Evolutionary conservation across 2,797 vertebrate genomes (phyloP).

Genomic region (Sphaeramia orbicularis): DNA sequence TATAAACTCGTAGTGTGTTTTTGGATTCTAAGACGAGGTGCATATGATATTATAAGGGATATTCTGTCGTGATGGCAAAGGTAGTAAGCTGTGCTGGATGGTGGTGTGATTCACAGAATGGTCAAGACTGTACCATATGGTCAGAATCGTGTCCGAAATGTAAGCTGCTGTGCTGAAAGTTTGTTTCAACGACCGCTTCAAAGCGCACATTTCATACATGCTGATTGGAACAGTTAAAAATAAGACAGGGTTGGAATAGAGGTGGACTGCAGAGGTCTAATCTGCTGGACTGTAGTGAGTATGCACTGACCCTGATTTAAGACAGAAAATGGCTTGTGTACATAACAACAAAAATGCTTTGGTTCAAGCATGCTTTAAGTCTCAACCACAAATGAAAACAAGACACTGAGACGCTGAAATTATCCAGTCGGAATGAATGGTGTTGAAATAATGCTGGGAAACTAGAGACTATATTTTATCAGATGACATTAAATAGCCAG

Average conservation of each 20-base stretch:
- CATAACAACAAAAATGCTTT: too few species aligned
- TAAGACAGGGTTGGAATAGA: slow-evolving; percentile 38
- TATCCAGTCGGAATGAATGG: too few species aligned
- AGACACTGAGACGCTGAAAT: too few species aligned
- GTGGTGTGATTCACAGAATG: neutral
- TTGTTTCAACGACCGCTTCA: slow-evolving; percentile 36
- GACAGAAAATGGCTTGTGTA: neutral
- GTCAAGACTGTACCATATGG: neutral
- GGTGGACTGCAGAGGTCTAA: slow-evolving; percentile 11
- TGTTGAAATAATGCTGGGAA: too few species aligned
- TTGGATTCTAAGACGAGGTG: slow-evolving; percentile 1
- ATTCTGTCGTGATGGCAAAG: neutral
- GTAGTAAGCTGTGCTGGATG: neutral
- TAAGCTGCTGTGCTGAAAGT: slow-evolving; percentile 11
- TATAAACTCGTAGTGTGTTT: slow-evolving; percentile 9
- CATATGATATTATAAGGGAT: slow-evolving; percentile 4
- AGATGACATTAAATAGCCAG: too few species aligned
- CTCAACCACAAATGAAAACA: too few species aligned
- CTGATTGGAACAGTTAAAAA: slow-evolving; percentile 53
- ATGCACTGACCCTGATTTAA: slow-evolving; percentile 10
- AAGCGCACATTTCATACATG: slow-evolving; percentile 49
- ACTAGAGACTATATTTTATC: too few species aligned
- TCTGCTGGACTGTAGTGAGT: neutral
- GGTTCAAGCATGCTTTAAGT: too few species aligned
- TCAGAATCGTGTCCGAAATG: slow-evolving; percentile 7